Conservation (phyloP, 2,797 vertebrate genomes). For the Ficedula albicollis region DNA sequence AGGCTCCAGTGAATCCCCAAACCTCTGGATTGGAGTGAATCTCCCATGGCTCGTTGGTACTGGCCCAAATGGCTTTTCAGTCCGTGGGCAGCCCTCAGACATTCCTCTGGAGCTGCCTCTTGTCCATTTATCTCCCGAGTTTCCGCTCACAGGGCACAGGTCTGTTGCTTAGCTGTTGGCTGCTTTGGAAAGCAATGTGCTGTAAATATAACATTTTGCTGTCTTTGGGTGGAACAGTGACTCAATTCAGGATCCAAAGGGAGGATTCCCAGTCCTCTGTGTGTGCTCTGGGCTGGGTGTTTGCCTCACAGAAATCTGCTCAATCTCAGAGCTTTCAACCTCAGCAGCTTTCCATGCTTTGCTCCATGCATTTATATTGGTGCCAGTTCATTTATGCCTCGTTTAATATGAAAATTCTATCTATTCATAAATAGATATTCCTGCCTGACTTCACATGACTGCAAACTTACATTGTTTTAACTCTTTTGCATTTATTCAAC, state of each 20-base stretch:
- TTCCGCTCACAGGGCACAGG: not conserved
- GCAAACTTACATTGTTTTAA: not conserved
- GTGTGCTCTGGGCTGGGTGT: not conserved
- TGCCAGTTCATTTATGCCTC: not conserved
- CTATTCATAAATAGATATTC: not conserved
- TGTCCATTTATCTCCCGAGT: not conserved
- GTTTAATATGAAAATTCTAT: not conserved
- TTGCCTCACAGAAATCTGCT: not conserved
- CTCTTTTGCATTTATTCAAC: not conserved
- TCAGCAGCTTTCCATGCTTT: not conserved
- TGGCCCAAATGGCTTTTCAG: not conserved
- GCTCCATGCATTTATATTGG: fast-evolving
- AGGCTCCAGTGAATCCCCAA: not conserved
- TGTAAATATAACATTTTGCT: not conserved
- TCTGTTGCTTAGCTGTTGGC: constrained; percentile 28
- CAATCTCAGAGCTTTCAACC: not conserved
- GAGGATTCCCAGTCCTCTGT: not conserved
- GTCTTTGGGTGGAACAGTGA: not conserved
- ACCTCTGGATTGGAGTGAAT: not conserved
- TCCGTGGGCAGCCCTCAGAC: fast-evolving
- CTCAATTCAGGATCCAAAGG: not conserved
- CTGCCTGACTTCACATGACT: not conserved
- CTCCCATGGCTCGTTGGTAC: fast-evolving
- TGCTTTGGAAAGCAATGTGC: constrained; percentile 22
- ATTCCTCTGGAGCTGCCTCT: not conserved